Conservation (phyloP, 2,888 invertebrate species). For the Acronicta aceris region DNA sequence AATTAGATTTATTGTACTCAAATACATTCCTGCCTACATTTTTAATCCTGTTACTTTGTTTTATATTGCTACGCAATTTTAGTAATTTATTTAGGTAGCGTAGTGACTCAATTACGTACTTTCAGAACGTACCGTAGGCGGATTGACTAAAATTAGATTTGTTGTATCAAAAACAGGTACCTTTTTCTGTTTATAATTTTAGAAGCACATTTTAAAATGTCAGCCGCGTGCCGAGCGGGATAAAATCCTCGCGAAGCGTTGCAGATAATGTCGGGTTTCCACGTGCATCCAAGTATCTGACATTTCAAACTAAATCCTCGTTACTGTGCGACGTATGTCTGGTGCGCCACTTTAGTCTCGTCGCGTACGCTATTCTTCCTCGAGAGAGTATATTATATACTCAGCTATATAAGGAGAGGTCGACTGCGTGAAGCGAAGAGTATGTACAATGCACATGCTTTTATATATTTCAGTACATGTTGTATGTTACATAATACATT, state of each 20-base stretch:
- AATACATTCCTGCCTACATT: neutral
- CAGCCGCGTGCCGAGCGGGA: neutral
- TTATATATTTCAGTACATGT: neutral
- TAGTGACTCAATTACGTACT: constrained; percentile 13
- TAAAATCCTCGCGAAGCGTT: constrained; percentile 13
- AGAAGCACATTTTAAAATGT: constrained; percentile 16
- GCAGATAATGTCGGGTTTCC: constrained; percentile 20
- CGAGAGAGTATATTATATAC: neutral
- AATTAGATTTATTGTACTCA: constrained; percentile 12
- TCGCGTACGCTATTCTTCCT: constrained; percentile 13
- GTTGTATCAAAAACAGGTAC: neutral
- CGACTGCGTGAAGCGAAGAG: neutral
- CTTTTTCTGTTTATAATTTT: constrained; percentile 1
- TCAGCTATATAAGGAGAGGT: neutral
- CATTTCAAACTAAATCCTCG: constrained; percentile 36
- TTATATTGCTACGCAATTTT: constrained; percentile 2
- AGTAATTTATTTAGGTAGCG: constrained; percentile 13
- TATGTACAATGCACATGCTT: neutral
- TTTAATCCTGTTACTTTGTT: neutral
- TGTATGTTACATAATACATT: neutral
- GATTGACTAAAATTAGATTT: constrained; percentile 11
- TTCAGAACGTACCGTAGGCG: constrained; percentile 1
- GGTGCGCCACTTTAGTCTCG: constrained; percentile 16
- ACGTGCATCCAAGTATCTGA: constrained; percentile 36
- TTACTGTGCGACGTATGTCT: constrained; percentile 15